Percentiles rank a stretch among this genome's conserved stretches.
phyloP scores from a whole-genome alignment of 1,140 invertebrate species.

The Procambarus clarkii region DNA sequence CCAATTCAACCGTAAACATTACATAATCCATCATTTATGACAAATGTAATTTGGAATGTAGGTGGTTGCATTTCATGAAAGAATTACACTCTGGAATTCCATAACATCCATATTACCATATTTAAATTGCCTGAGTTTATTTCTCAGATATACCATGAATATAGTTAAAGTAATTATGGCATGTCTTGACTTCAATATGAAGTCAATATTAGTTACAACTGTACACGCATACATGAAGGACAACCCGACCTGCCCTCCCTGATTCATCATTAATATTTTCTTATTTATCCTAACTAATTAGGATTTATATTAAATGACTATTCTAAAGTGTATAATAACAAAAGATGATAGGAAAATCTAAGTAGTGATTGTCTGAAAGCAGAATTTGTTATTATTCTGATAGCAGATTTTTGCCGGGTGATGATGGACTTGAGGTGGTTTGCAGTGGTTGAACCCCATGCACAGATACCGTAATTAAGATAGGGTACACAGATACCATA shows the following conservation, averaged over 20 bases:
- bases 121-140: not conserved
- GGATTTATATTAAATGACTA: constrained; percentile 31
- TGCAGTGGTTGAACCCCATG: too few relatives aligned
- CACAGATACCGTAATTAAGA: too few relatives aligned
- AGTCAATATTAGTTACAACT: constrained; percentile 24
- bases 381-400: too few relatives aligned
- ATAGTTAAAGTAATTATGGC: constrained; percentile 28
- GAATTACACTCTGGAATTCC: constrained; percentile 8
- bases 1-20: not conserved
- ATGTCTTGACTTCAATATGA: constrained; percentile 49
- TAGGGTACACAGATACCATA: too few relatives aligned
- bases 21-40: not conserved
- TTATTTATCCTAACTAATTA: not conserved
- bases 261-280: not conserved
- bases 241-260: not conserved
- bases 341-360: constrained; percentile 8
- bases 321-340: not conserved
- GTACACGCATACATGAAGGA: constrained; percentile 20
- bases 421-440: too few relatives aligned
- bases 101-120: not conserved
- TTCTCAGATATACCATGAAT: constrained; percentile 9
- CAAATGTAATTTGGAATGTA: constrained; percentile 18
- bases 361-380: too few relatives aligned
- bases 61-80: constrained; percentile 6
- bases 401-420: too few relatives aligned